phyloP scores from a whole-genome alignment of 2,797 vertebrate genomes.

The Mus caroli region DNA sequence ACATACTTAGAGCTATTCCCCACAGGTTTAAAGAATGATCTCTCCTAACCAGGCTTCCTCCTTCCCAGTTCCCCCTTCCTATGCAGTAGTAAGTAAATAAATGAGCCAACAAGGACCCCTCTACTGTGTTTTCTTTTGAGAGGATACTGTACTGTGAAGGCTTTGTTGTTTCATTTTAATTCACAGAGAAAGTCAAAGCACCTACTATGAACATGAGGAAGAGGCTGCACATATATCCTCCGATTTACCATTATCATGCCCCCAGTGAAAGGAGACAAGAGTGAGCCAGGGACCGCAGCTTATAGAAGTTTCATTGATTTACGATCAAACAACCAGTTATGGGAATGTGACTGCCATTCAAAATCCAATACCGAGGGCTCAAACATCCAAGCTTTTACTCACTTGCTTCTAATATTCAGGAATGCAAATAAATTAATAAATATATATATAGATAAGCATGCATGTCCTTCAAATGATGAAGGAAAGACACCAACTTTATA shows the following conservation, averaged over 20 bases:
- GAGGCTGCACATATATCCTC: neutral
- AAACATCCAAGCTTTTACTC: neutral
- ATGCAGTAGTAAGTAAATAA: constrained; percentile 67
- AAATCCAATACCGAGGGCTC: neutral
- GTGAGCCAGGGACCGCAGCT: neutral
- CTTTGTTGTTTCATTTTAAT: neutral
- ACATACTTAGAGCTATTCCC: constrained; percentile 63
- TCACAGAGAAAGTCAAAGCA: neutral
- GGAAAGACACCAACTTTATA: neutral
- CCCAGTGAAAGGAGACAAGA: neutral
- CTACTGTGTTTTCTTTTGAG: neutral
- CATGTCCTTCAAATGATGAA: rapidly evolving
- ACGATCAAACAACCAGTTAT: neutral
- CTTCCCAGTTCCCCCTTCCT: constrained; percentile 43
- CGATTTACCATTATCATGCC: neutral
- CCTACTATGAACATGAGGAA: neutral
- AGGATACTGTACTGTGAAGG: neutral
- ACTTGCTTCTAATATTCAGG: neutral
- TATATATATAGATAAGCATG: neutral
- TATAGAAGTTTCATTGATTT: neutral
- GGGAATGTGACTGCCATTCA: neutral
- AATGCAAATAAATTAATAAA: neutral
- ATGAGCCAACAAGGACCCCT: constrained; percentile 53
- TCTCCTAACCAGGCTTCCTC: constrained; percentile 69
- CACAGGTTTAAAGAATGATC: constrained; percentile 51